phyloP scores from a whole-genome alignment of 1,140 invertebrate genomes.

The Campoletis sonorensis region DNA sequence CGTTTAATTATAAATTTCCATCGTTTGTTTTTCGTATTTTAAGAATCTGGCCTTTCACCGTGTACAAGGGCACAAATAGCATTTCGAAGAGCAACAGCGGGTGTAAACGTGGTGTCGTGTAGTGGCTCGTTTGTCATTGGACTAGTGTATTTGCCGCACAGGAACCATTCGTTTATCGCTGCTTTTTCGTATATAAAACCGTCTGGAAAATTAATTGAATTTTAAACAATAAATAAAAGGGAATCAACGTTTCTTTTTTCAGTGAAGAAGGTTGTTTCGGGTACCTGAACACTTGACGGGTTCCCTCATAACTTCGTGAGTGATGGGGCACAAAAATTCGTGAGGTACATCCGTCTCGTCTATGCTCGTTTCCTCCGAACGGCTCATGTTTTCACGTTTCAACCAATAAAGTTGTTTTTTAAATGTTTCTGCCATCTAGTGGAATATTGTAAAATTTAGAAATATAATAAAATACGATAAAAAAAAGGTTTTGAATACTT shows the following conservation, averaged over 20 bases:
- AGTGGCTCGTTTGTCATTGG: slow-evolving; percentile 86
- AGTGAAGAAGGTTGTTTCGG: too few relatives aligned
- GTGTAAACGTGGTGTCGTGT: slow-evolving; percentile 77
- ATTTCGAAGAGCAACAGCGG: slow-evolving; percentile 77
- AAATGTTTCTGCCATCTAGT: slow-evolving; percentile 61
- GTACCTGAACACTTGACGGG: slow-evolving; percentile 85
- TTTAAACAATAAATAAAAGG: too few relatives aligned
- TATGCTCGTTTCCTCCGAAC: slow-evolving; percentile 45
- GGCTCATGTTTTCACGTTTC: slow-evolving; percentile 69
- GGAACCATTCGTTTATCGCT: slow-evolving; percentile 87
- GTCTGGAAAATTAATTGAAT: slow-evolving; percentile 79
- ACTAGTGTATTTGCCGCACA: slow-evolving; percentile 83
- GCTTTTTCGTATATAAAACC: slow-evolving; percentile 87
- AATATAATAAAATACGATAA: neutral
- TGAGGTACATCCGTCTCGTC: slow-evolving; percentile 76
- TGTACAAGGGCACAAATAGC: slow-evolving; percentile 65
- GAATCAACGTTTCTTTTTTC: too few relatives aligned
- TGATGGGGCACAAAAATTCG: slow-evolving; percentile 89
- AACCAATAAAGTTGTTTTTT: slow-evolving; percentile 77
- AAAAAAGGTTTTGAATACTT: too few relatives aligned
- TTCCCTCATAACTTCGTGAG: slow-evolving; percentile 87
- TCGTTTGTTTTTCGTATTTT: neutral
- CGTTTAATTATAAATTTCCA: neutral
- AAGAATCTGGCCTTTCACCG: slow-evolving; percentile 57
- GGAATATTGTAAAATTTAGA: slow-evolving; percentile 6